A percentile compares a stretch with the other conserved stretches of the same genome.
phyloP scores from a whole-genome alignment of 2,888 invertebrate species.

The Mesorhabditis sp. region DNA sequence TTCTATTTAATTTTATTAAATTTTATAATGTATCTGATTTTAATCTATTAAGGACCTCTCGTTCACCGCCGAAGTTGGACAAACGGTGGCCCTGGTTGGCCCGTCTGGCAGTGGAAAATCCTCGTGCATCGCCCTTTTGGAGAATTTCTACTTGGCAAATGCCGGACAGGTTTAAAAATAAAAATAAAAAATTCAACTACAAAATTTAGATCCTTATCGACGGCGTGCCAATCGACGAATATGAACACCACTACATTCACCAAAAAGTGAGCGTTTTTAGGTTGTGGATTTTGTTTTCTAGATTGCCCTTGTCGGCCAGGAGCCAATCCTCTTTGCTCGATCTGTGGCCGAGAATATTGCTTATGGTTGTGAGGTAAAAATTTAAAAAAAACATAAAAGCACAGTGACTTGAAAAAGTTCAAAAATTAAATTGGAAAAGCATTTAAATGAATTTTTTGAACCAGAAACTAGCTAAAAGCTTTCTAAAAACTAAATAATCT shows the following conservation, averaged over 20 bases:
- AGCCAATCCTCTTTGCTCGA: constrained; percentile 61
- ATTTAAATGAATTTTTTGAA: no score
- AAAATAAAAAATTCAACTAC: constrained; percentile 3
- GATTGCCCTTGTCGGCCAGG: constrained; percentile 61
- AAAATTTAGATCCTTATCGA: constrained; percentile 57
- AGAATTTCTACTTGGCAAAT: constrained; percentile 61
- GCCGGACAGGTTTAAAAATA: constrained; percentile 48
- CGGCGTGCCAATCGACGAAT: constrained; percentile 57
- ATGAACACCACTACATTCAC: constrained; percentile 61
- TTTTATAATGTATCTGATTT: background rate
- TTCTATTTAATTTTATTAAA: background rate
- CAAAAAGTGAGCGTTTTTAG: constrained; percentile 48
- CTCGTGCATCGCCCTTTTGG: constrained; percentile 60
- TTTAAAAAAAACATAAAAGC: background rate
- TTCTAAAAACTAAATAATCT: no score
- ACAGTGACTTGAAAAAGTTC: no score
- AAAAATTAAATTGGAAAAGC: no score
- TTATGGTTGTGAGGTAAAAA: constrained; percentile 47
- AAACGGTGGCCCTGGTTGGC: constrained; percentile 61
- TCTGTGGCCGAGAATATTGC: constrained; percentile 57
- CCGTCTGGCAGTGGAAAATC: constrained; percentile 62
- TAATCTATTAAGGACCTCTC: constrained; percentile 55
- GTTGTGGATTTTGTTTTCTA: constrained; percentile 18
- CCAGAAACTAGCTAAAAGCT: no score
- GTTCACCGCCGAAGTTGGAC: constrained; percentile 60